A percentile compares a stretch with the other conserved stretches of the same genome.
These are phyloP conservation scores for Sylvicola fuscatus DNA, from an alignment of 2,888 invertebrate species.

Conservation along the genomic window DNA sequence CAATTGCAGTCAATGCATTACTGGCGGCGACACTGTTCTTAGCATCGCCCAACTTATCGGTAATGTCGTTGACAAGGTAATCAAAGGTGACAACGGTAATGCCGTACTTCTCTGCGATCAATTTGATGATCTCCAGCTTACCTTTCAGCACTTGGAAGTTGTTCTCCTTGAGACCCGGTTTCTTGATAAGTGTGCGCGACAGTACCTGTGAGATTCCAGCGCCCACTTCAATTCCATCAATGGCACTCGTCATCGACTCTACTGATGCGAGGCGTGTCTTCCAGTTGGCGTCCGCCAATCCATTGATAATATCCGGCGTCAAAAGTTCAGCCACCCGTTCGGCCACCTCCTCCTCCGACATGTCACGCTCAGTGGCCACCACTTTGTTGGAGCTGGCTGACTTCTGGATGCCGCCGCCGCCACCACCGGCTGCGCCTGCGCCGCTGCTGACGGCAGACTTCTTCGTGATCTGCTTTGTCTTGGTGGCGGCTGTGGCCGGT, in stretches of 20 bases:
- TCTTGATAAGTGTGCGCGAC: constrained; percentile 49
- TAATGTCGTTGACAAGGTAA: constrained; percentile 55
- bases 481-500: constrained; percentile 9
- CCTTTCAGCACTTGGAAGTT: constrained; percentile 81
- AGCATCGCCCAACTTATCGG: constrained; percentile 66
- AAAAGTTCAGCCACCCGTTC: constrained; percentile 46
- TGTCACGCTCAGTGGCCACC: constrained; percentile 35
- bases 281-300: constrained; percentile 65
- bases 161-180: constrained; percentile 75
- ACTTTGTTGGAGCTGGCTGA: constrained; percentile 18
- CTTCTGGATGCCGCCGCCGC: constrained; percentile 13
- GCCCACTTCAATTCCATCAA: constrained; percentile 38
- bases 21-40: constrained; percentile 51
- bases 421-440: constrained; percentile 3
- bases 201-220: constrained; percentile 51
- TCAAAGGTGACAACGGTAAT: constrained; percentile 54
- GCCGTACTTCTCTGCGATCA: constrained; percentile 53
- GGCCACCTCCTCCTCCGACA: constrained; percentile 58
- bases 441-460: constrained; percentile 8
- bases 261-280: constrained; percentile 59
- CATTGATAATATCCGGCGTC: constrained; percentile 37
- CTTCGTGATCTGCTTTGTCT: constrained; percentile 6
- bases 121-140: constrained; percentile 57
- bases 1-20: constrained; percentile 50
- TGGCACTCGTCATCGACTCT: constrained; percentile 42